Evolutionary conservation across 92 coral and sea anemone genomes (phyloP).

Genomic region (Palythoa grandis): DNA sequence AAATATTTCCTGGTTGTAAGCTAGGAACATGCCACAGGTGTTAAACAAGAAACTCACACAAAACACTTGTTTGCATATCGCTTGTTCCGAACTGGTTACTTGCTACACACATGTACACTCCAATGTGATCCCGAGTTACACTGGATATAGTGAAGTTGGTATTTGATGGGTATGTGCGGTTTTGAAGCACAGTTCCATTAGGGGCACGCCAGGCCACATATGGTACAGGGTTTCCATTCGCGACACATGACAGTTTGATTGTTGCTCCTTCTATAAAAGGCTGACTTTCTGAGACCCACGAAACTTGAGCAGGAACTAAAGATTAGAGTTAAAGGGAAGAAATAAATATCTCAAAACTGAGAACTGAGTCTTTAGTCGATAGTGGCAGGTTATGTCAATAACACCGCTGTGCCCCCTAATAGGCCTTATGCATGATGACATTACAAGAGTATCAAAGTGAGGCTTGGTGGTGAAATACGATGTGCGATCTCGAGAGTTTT

Average conservation of each 20-base stretch:
- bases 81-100: conserved; percentile 39
- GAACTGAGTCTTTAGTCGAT: no score
- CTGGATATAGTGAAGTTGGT: conserved; percentile 42
- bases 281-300: conserved; percentile 49
- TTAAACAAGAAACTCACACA: conserved; percentile 29
- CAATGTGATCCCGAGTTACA: conserved; percentile 48
- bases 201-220: conserved; percentile 61
- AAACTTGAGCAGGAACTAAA: conserved; percentile 53
- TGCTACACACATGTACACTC: conserved; percentile 51
- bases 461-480: no score
- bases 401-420: no score
- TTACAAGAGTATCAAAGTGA: no score
- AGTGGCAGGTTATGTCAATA: no score
- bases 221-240: conserved; percentile 54
- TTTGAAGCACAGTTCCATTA: conserved; percentile 54
- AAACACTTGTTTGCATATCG: conserved; percentile 41
- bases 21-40: background rate
- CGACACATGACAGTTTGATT: conserved; percentile 49
- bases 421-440: no score
- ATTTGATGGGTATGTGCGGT: conserved; percentile 40
- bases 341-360: no score
- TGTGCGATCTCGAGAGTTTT: no score
- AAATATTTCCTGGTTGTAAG: background rate
- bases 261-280: conserved; percentile 50
- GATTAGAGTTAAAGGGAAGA: background rate